These are phyloP conservation scores for Haliclona indistincta DNA, from an alignment of 37 sponge, comb jelly and placozoan species.

Conservation along the genomic window DNA sequence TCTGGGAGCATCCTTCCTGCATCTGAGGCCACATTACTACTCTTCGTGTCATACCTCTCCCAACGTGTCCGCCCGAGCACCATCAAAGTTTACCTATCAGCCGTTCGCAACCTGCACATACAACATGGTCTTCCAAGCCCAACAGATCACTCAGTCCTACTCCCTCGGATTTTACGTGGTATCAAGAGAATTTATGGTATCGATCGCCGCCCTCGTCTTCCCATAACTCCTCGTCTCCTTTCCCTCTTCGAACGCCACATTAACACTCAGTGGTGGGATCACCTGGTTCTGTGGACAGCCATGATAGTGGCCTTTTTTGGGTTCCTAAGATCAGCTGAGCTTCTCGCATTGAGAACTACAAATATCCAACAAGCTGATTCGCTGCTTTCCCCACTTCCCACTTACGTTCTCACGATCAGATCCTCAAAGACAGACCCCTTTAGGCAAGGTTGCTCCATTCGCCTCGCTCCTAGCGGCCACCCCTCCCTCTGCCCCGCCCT, in stretches of 20 bases:
- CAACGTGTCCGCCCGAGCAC: background rate
- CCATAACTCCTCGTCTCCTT: background rate
- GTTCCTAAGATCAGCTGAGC: background rate
- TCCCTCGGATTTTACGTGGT: background rate
- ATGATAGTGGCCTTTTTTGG: slow-evolving; percentile 13
- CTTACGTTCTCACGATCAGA: too few species aligned
- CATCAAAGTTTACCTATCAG: slow-evolving; percentile 1
- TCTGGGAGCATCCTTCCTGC: background rate
- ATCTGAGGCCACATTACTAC: background rate
- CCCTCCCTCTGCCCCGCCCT: background rate
- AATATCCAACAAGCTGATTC: background rate
- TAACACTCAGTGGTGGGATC: background rate
- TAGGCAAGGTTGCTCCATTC: background rate
- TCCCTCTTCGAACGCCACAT: background rate
- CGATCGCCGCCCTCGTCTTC: background rate
- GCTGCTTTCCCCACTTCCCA: slow-evolving; percentile 1
- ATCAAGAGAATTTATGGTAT: background rate
- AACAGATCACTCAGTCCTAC: background rate
- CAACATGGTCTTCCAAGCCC: slow-evolving; percentile 14
- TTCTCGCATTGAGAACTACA: background rate
- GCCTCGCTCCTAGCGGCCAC: background rate
- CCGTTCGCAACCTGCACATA: slow-evolving; percentile 6
- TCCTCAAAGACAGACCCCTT: slow-evolving; percentile 19
- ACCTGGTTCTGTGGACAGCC: slow-evolving; percentile 3
- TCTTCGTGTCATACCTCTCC: slow-evolving; percentile 2